Conservation (phyloP, 2,888 invertebrate species). For the Lasioglossum lativentre region DNA sequence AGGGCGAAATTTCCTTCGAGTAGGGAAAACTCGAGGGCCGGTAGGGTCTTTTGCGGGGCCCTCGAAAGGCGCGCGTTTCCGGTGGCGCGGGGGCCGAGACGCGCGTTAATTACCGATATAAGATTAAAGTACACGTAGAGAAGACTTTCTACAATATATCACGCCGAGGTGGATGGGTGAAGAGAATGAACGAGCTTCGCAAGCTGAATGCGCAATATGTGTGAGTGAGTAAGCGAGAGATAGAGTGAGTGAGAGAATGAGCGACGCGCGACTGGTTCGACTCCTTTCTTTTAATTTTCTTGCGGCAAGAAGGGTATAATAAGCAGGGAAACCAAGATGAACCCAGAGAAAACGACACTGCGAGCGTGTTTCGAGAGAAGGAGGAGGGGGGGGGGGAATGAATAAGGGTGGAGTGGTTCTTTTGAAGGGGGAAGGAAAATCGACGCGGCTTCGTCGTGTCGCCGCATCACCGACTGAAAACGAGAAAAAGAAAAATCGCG, state of each 20-base stretch:
- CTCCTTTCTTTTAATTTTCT: constrained; percentile 65
- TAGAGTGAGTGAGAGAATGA: neutral
- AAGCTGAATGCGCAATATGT: neutral
- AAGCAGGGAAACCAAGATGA: constrained; percentile 23
- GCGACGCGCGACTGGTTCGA: constrained; percentile 21
- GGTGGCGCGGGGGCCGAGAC: constrained; percentile 18
- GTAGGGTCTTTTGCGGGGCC: neutral
- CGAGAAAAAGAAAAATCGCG: constrained; percentile 31
- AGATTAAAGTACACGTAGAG: constrained; percentile 60
- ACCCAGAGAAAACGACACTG: neutral
- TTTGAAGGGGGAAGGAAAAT: constrained; percentile 30
- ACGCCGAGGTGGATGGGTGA: constrained; percentile 18
- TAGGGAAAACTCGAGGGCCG: constrained; percentile 4
- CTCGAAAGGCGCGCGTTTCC: neutral
- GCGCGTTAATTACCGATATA: constrained; percentile 47
- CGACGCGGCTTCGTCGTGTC: constrained; percentile 53
- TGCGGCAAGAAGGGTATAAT: constrained; percentile 73
- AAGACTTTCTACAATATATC: constrained; percentile 40
- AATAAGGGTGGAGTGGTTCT: neutral
- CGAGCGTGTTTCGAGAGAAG: neutral
- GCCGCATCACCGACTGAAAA: constrained; percentile 75
- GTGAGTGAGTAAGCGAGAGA: neutral
- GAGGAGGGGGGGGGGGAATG: neutral
- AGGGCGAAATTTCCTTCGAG: neutral
- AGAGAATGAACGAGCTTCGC: constrained; percentile 6